Base-by-base conservation (phyloP, 2,888 invertebrate species). In the Clitarchus hookeri region DNA sequence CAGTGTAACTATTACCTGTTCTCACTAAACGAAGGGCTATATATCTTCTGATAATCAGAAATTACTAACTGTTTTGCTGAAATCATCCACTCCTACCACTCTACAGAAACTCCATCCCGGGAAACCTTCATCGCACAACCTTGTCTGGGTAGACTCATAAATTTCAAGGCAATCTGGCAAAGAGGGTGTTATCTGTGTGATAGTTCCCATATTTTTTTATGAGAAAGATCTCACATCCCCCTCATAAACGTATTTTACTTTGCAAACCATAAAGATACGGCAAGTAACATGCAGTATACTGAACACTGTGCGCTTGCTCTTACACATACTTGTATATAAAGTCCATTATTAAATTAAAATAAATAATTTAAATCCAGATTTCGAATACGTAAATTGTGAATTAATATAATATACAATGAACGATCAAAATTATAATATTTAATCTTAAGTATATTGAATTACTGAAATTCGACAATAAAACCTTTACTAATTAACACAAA, bases 151-250 rank as follows among this genome's bases (percentile, higher is more conserved):
- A 65, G 65, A 65, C 65, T 65, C 65, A 65, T 65, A 65, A 65
- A 65, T 65, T 65, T n/a, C n/a, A n/a, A 65, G 65, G 65, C 65
- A 65, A 65, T 65, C 65, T 65, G 16, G 65, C 16, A 6, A 65
- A 65, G n/a, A 65, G 65, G 65, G 23, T 65, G 65, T 65, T 65
- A 65, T 65, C 16, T 65, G 65, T 65, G n/a, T 65, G 65, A 65
- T 65, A 65, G 65, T 65, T 65, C 23, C 19, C 65, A 65, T 65
- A 65, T 65, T 65, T 65, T 65, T 19, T n/a, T 0, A 65, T 65
- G 65, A 65, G 2, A 8, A 65, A 65, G 65, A 65, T 1, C 65
- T 65, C 65, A 23, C 65, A 65, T 65, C 65, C 3, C 65, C 65
- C 0, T 8, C 16, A 0, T 19, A 8, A 65, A 65, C 19, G 8